Evolutionary conservation across 2,113 vertebrate species (phyloP), one percentile per base, ranked within the genome.

Genomic region (Puffinus mauretanicus): DNA sequence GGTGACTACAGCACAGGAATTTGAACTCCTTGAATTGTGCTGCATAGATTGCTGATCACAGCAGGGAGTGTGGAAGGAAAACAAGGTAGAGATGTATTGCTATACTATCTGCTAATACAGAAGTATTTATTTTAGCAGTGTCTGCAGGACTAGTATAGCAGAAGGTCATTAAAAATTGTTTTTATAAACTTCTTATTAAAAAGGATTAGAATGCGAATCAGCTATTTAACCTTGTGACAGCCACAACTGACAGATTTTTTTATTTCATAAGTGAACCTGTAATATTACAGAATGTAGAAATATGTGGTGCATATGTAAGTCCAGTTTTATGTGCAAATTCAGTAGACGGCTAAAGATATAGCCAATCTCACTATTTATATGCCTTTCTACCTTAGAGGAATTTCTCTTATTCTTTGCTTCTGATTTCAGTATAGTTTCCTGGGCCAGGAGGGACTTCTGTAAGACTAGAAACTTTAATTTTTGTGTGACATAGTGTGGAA

Each of bases 191-290:
- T 88, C 78, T 52, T 88, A 67, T 81, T 94, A 84, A 62, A 94
- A 95, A 88, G 54, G 13, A 84, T 90, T 95, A 96, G 44, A 82
- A 85, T 87, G 67, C 30, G 57, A 91, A 92, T 90, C 83, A 97
- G 42, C 70, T 95, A n/a, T 77, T 76, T 82, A 87, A 91, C 65
- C 66, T 95, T 79, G 44, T 61, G 77, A 77, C 32, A 69, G 29
- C 16, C 72, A 69, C 32, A 86, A 42, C 7, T 64, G 62, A 26
- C n/a, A 58, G 9, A 18, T 64, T 80, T 60, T 57, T 61, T 27
- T 0, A 76, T 49, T 38, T 72, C 3, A 1, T 20, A 67, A 67
- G 32, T 51, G 22, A 88, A 70, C 13, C 7, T 66, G 7, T 62
- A 46, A 42, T 46, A 75, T 36, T 30, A 70, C n/a, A 70, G 58